Base-by-base conservation (phyloP, 2,888 invertebrate species). In the Griposia aprilina region DNA sequence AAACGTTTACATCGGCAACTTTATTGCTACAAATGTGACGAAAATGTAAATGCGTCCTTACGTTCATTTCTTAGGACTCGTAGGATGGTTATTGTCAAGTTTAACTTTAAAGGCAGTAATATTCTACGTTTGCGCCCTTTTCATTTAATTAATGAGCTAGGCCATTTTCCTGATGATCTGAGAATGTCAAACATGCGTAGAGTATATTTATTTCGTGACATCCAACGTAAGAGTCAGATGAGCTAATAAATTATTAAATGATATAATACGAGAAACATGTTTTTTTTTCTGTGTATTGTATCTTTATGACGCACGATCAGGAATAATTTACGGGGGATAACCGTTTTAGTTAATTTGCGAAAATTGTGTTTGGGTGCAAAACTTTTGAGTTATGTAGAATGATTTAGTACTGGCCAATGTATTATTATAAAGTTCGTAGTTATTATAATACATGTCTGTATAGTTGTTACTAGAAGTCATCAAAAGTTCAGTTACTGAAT, bases 11-110 rank as follows among this genome's bases (percentile, higher is more conserved):
- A 94, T 92, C 88, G 90, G 88, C 91, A 92, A 90, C 91, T 95
- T 94, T 95, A 94, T 93, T 91, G 92, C 92, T 92, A 92, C 92
- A 93, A 94, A 94, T 94, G 94, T 94, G 94, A 93, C 93, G 91
- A 92, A 94, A 94, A 94, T 94, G 93, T 94, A 92, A 94, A 93
- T 93, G 90, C 86, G 84, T 80, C 89, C 90, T 92, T 90, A 90
- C 89, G 83, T 88, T 88, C 88, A 88, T 90, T 91, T 89, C 85
- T 82, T 90, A 90, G 89, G 88, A 90, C 90, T 87, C 90, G 91
- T 90, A 84, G 75, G 84, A 87, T 82, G 90, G 91, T 88, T 91
- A 91, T 90, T 91, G 90, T 89, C 87, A 85, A 91, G 87, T 91
- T 87, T 90, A 90, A 89, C 89, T 79, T 84, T 85, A 76, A 74